Evolutionary conservation across 2,888 invertebrate species (phyloP).

Genomic region (Dermolepida albohirtum): DNA sequence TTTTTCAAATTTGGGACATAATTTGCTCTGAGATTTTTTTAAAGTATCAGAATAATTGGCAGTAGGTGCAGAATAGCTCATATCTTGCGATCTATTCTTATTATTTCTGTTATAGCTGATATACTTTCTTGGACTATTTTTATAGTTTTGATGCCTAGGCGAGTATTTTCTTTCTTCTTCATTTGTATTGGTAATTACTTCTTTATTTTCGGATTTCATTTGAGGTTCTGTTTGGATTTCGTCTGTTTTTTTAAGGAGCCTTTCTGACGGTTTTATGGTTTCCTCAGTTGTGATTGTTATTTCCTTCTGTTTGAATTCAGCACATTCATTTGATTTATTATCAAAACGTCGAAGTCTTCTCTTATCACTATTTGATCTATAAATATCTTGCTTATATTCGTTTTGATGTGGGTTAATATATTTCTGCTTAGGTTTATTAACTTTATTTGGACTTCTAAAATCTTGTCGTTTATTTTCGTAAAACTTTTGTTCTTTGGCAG

Average conservation of each 20-base stretch:
- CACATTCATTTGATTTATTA: constrained; percentile 40
- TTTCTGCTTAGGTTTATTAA: constrained; percentile 31
- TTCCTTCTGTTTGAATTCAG: neutral
- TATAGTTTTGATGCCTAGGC: constrained; percentile 22
- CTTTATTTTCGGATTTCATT: constrained; percentile 30
- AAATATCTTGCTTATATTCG: neutral
- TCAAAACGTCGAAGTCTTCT: constrained; percentile 18
- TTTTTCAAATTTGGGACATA: constrained; percentile 31
- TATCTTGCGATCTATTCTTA: neutral
- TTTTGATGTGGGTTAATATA: constrained; percentile 19
- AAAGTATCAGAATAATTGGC: constrained; percentile 44
- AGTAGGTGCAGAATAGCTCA: constrained; percentile 1
- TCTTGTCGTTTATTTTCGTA: constrained; percentile 46
- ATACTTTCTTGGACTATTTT: constrained; percentile 24
- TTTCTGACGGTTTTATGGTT: constrained; percentile 12
- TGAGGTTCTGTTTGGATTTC: constrained; percentile 31
- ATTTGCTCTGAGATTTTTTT: constrained; percentile 35
- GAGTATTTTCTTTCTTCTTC: constrained; percentile 13
- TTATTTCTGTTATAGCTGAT: constrained; percentile 20
- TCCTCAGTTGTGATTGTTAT: neutral
- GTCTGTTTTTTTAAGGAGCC: constrained; percentile 17
- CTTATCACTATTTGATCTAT: constrained; percentile 2
- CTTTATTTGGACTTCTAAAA: constrained; percentile 41
- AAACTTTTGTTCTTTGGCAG: constrained; percentile 58
- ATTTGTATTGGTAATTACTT: neutral